Conservation (phyloP, 2,797 vertebrate genomes). For the Sibirionetta formosa region DNA sequence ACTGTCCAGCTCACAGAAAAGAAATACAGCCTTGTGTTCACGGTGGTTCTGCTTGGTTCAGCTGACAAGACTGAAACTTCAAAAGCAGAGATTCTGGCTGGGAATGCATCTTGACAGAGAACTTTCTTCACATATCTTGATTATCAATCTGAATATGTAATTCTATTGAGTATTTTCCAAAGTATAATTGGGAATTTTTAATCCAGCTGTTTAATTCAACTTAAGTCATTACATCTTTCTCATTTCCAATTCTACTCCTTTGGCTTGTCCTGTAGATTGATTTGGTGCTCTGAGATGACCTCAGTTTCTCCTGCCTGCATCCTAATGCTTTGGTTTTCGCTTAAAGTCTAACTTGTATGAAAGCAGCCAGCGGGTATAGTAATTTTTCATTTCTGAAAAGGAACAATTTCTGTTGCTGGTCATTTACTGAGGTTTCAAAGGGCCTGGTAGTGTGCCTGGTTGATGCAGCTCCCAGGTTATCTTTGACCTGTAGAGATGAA, state of each 20-base stretch:
- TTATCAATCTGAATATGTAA: not conserved
- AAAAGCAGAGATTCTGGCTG: not conserved
- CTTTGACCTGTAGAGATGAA: not conserved
- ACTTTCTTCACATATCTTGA: not conserved
- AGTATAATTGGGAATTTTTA: not conserved
- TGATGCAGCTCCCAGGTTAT: not conserved
- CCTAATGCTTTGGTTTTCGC: not conserved
- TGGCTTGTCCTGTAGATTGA: not conserved
- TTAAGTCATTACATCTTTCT: not conserved
- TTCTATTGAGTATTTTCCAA: not conserved
- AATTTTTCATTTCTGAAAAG: slow-evolving; percentile 57
- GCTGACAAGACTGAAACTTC: not conserved
- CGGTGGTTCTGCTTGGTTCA: not conserved
- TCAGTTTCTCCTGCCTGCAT: not conserved
- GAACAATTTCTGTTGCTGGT: not conserved
- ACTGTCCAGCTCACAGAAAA: not conserved
- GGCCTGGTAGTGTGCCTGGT: not conserved
- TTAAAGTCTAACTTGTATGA: not conserved
- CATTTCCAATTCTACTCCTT: not conserved
- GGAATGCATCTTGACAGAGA: not conserved
- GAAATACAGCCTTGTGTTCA: not conserved
- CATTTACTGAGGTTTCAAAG: not conserved
- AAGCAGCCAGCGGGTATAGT: slow-evolving; percentile 25
- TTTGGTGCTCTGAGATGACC: not conserved
- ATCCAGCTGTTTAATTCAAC: not conserved